Conservation (phyloP, 2,113 vertebrate genomes). For the Amblyornis subalaris region DNA sequence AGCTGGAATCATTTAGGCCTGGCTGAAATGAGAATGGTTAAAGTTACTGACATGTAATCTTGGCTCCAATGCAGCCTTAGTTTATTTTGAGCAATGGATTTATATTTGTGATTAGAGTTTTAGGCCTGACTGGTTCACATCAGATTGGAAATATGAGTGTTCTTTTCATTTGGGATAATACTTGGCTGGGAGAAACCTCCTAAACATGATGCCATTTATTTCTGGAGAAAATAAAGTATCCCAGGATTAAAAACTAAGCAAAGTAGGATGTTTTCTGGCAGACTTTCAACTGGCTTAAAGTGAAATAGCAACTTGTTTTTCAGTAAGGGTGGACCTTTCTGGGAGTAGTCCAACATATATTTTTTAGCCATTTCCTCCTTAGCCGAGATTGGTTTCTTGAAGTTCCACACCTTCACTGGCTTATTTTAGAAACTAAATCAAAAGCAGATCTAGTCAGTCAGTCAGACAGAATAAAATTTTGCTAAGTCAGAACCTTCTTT, state of each 20-base stretch:
- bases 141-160: not conserved
- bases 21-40: not conserved
- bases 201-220: conserved; percentile 39
- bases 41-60: not conserved
- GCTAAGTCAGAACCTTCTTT: conserved; percentile 39
- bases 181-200: not conserved
- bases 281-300: conserved; percentile 23
- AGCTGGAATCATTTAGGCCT: not conserved
- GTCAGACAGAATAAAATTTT: conserved; percentile 16
- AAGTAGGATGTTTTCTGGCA: conserved; percentile 49
- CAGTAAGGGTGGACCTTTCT: conserved; percentile 42
- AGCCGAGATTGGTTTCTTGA: conserved; percentile 32
- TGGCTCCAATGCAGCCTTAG: not conserved
- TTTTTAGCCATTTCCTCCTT: conserved; percentile 36
- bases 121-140: conserved; percentile 6
- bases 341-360: conserved; percentile 11
- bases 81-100: conserved; percentile 3
- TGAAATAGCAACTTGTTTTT: conserved; percentile 55
- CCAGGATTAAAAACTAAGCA: conserved; percentile 18
- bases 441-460: conserved; percentile 2
- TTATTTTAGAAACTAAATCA: conserved; percentile 52
- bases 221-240: conserved; percentile 43
- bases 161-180: conserved; percentile 39
- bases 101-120: not conserved
- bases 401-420: not conserved